A percentile compares a stretch with the other conserved stretches of the same genome.
Evolutionary conservation across 2,888 invertebrate genomes (phyloP).

Genomic region (Tiliacea aurago): DNA sequence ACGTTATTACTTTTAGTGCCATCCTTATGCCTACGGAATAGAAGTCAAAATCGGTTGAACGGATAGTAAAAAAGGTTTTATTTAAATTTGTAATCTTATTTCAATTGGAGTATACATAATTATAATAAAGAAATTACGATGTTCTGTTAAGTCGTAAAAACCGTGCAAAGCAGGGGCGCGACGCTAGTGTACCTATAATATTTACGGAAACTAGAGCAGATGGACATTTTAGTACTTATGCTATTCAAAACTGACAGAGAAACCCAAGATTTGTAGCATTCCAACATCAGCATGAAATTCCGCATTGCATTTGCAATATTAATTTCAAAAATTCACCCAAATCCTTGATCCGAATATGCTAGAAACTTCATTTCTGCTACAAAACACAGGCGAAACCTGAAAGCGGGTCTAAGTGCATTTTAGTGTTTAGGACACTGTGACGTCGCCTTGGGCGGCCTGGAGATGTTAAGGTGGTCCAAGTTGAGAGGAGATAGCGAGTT

Average conservation of each 20-base stretch:
- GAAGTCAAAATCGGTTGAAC: too few relatives aligned
- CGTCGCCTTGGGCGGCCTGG: constrained; percentile 51
- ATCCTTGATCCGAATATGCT: constrained; percentile 35
- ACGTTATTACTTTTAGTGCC: too few relatives aligned
- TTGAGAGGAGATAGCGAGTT: constrained; percentile 2
- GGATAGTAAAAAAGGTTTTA: too few relatives aligned
- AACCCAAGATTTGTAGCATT: not conserved
- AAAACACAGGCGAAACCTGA: constrained; percentile 49
- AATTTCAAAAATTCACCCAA: constrained; percentile 20
- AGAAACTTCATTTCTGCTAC: constrained; percentile 54
- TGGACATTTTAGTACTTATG: not conserved
- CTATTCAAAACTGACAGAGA: not conserved
- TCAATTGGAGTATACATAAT: too few relatives aligned
- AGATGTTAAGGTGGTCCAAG: constrained; percentile 33
- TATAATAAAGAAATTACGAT: not conserved
- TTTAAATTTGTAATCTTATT: too few relatives aligned
- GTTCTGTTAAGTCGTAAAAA: not conserved
- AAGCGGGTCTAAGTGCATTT: constrained; percentile 67
- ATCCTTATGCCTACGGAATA: too few relatives aligned
- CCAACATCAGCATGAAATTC: constrained; percentile 18
- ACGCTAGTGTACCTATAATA: not conserved
- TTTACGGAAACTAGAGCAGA: not conserved
- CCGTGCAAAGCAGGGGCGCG: not conserved
- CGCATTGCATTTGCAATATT: constrained; percentile 28
- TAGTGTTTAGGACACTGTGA: constrained; percentile 66